These are phyloP conservation scores for Argentina silus DNA, from an alignment of 2,797 vertebrate genomes.

Conservation along the genomic window DNA sequence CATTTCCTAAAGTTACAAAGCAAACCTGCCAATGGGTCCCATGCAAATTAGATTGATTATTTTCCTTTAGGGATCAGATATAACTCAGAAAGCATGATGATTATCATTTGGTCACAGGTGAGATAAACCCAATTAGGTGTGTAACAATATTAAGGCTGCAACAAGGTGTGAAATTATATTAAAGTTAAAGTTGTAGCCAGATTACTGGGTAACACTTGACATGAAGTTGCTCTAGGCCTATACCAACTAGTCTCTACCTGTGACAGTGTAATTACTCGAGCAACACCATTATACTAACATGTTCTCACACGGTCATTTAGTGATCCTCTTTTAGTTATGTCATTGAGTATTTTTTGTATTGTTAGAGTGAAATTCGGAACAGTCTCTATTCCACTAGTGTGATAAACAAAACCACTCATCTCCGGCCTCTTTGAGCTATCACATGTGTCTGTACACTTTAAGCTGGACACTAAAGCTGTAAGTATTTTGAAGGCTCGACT, in stretches of 20 bases:
- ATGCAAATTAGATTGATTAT: constrained; percentile 23
- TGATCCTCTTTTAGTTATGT: too few relatives aligned
- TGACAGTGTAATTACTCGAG: not conserved
- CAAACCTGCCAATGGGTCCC: constrained; percentile 46
- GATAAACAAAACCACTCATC: not conserved
- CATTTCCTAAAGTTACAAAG: constrained; percentile 57
- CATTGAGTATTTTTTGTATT: too few relatives aligned
- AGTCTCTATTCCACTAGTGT: not conserved
- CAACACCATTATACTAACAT: not conserved
- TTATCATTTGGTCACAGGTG: not conserved
- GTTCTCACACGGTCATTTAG: too few relatives aligned
- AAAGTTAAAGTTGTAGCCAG: too few relatives aligned
- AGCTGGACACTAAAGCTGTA: not conserved
- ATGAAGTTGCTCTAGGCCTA: too few relatives aligned
- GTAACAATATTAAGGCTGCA: not conserved
- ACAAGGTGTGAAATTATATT: constrained; percentile 1
- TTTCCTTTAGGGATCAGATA: not conserved
- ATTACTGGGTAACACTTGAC: too few relatives aligned
- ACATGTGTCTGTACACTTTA: too few relatives aligned
- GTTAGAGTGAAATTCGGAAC: too few relatives aligned
- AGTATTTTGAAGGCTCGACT: not conserved
- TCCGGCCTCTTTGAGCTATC: too few relatives aligned
- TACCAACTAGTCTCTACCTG: too few relatives aligned
- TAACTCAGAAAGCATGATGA: not conserved
- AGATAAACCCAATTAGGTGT: not conserved